These are phyloP conservation scores for Rana temporaria DNA, from an alignment of 2,113 vertebrate species.

Conservation along the genomic window DNA sequence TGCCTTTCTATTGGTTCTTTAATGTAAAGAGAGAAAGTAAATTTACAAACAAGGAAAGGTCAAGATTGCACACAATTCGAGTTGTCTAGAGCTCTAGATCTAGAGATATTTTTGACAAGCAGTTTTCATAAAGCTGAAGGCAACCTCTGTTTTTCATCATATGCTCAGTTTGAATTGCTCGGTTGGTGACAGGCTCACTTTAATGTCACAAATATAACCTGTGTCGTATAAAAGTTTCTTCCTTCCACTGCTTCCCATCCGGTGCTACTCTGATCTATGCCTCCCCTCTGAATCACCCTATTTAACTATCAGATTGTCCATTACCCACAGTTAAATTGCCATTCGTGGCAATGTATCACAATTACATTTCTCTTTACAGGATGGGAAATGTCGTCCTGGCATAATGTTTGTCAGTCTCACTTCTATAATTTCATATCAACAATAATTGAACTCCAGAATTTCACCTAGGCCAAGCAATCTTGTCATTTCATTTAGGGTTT, in stretches of 20 bases:
- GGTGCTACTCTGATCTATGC: conserved; percentile 14
- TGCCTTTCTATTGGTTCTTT: too few relatives aligned
- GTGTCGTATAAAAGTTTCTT: not conserved
- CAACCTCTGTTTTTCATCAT: too few relatives aligned
- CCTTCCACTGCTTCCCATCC: not conserved
- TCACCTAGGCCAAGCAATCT: conserved; percentile 73
- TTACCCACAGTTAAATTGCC: conserved; percentile 19
- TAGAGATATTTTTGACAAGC: too few relatives aligned
- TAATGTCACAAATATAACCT: not conserved
- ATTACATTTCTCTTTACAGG: conserved; percentile 16
- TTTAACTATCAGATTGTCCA: conserved; percentile 50
- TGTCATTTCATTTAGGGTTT: conserved; percentile 78
- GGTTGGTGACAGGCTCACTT: not conserved
- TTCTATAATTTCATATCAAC: conserved; percentile 64
- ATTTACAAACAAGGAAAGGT: too few relatives aligned
- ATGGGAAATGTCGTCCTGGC: conserved; percentile 37
- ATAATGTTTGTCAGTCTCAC: conserved; percentile 36
- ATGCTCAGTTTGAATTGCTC: too few relatives aligned
- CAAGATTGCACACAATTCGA: too few relatives aligned
- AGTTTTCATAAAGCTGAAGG: too few relatives aligned
- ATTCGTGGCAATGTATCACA: conserved; percentile 32
- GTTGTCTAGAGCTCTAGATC: too few relatives aligned
- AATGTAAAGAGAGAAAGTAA: too few relatives aligned
- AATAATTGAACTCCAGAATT: conserved; percentile 66
- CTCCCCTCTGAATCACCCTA: not conserved